These are phyloP conservation scores for Yoshiicerus persimilis DNA, from an alignment of 1,140 invertebrate species.

Conservation along the genomic window DNA sequence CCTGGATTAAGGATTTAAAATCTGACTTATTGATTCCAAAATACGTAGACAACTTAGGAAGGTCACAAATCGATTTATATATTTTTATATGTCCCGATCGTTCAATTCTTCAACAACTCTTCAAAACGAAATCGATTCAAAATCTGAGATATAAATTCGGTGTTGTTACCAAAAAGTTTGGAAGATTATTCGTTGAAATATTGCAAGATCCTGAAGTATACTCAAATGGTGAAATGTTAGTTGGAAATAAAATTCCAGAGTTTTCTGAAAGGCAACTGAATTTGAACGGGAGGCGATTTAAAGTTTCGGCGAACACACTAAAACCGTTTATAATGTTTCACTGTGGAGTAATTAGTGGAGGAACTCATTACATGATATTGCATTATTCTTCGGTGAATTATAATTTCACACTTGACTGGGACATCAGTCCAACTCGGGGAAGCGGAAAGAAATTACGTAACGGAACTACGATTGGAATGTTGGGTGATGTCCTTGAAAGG, in stretches of 20 bases:
- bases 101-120: neutral
- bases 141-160: neutral
- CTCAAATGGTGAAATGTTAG: neutral
- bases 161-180: neutral
- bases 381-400: neutral
- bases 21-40: too few relatives aligned
- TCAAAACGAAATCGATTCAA: neutral
- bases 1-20: too few relatives aligned
- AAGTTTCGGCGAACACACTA: slow-evolving; percentile 32
- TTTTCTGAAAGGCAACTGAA: neutral
- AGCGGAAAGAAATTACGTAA: slow-evolving; percentile 22
- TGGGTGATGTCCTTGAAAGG: slow-evolving; percentile 30
- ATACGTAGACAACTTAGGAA: too few relatives aligned
- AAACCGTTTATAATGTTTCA: slow-evolving; percentile 29
- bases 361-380: slow-evolving; percentile 41
- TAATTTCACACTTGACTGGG: slow-evolving; percentile 33
- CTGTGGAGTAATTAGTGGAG: neutral
- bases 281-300: slow-evolving; percentile 24
- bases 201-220: neutral
- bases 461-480: slow-evolving; percentile 36
- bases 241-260: neutral
- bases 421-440: slow-evolving; percentile 25
- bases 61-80: neutral
- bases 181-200: neutral
- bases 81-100: neutral